Percentiles rank a stretch among this genome's conserved stretches.
phyloP scores from a whole-genome alignment of 2,888 invertebrate genomes.

The Prosopocoilus inquinatus region DNA sequence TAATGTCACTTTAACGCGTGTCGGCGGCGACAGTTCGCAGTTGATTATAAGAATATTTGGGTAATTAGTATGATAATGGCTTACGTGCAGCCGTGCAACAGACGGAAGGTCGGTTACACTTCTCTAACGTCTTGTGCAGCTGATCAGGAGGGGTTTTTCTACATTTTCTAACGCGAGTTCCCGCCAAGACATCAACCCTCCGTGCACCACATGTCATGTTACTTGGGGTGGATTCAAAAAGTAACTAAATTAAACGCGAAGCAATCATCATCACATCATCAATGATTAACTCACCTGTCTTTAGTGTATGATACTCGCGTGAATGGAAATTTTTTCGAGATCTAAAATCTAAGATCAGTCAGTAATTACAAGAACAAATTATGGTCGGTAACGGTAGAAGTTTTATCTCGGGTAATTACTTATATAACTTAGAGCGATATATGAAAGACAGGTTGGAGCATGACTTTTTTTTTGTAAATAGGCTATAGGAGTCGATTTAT shows the following conservation, averaged over 20 bases:
- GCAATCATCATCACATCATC: too few relatives aligned
- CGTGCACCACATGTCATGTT: conserved; percentile 24
- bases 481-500: conserved; percentile 34
- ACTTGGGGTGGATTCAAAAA: too few relatives aligned
- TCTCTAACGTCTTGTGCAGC: conserved; percentile 29
- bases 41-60: conserved; percentile 18
- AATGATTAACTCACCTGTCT: too few relatives aligned
- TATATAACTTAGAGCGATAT: background rate
- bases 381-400: background rate
- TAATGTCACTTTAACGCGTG: conserved; percentile 9
- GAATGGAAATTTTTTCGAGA: too few relatives aligned
- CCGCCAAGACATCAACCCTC: conserved; percentile 26
- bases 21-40: conserved; percentile 3
- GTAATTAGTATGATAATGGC: conserved; percentile 29
- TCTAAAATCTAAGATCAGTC: too few relatives aligned
- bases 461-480: conserved; percentile 31
- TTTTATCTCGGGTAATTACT: background rate
- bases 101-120: conserved; percentile 28
- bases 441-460: conserved; percentile 16
- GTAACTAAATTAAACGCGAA: too few relatives aligned
- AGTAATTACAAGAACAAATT: too few relatives aligned
- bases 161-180: conserved; percentile 16
- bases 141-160: conserved; percentile 25
- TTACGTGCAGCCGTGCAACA: conserved; percentile 27
- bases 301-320: too few relatives aligned